phyloP scores from a whole-genome alignment of 2,113 vertebrate genomes.

The Melanerpes aurifrons region DNA sequence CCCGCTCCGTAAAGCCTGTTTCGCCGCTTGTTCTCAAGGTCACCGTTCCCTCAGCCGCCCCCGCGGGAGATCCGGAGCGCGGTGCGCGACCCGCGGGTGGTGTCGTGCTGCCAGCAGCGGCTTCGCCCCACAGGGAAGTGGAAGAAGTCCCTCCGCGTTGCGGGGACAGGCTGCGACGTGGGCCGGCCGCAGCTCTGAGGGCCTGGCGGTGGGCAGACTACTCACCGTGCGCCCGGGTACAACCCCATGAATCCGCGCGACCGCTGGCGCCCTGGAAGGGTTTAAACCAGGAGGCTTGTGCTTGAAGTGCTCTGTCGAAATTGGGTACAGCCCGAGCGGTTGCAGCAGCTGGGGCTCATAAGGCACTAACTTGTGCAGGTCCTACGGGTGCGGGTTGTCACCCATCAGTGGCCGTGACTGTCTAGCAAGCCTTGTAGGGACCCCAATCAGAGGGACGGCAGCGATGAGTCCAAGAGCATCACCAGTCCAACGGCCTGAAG shows the following conservation, averaged over 20 bases:
- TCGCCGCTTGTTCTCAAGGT: no score
- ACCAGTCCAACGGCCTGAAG: background rate
- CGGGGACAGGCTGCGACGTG: background rate
- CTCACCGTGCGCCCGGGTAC: rapidly evolving
- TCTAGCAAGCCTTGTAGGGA: rapidly evolving
- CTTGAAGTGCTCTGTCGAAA: rapidly evolving
- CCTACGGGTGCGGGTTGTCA: rapidly evolving
- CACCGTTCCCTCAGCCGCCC: no score
- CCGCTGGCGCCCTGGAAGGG: background rate
- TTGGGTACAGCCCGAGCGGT: rapidly evolving
- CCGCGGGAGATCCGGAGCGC: background rate
- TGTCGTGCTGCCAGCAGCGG: background rate
- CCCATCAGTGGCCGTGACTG: rapidly evolving
- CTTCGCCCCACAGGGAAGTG: background rate
- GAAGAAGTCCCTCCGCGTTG: background rate
- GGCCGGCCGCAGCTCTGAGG: background rate
- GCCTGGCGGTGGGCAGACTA: background rate
- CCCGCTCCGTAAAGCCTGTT: no score
- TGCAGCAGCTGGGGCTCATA: rapidly evolving
- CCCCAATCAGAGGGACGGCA: rapidly evolving
- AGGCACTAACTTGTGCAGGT: background rate
- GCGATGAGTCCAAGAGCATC: rapidly evolving
- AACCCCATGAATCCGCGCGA: background rate
- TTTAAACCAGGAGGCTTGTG: rapidly evolving
- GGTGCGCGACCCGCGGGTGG: no score